Evolutionary conservation across 2,113 vertebrate species (phyloP).

Genomic region (Ctenomys sociabilis): DNA sequence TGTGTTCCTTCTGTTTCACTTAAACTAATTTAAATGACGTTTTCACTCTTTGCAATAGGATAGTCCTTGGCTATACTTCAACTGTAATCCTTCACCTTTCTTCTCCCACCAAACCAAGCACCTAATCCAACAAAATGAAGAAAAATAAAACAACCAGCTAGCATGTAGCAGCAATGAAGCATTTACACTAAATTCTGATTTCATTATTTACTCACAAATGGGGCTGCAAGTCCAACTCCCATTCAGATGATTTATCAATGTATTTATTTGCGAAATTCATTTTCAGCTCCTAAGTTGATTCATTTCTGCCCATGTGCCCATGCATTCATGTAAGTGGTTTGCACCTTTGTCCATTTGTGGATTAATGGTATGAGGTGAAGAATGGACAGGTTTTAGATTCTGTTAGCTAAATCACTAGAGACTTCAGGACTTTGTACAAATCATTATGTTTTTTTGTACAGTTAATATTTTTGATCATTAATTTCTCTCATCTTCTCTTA

Average conservation of each 20-base stretch:
- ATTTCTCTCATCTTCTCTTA: slow-evolving; percentile 7
- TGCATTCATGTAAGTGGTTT: neutral
- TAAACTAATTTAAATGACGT: neutral
- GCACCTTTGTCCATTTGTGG: neutral
- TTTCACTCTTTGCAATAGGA: slow-evolving; percentile 14
- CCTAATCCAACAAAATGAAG: slow-evolving; percentile 18
- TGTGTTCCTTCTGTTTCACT: neutral
- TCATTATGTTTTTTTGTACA: neutral
- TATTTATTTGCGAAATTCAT: neutral
- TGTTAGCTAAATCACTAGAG: neutral
- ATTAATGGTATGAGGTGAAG: neutral
- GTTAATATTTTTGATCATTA: neutral
- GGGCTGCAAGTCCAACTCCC: neutral
- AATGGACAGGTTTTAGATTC: neutral
- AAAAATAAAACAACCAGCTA: neutral
- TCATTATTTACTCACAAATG: neutral
- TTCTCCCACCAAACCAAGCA: neutral
- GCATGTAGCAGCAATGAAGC: neutral
- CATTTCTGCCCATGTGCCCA: neutral
- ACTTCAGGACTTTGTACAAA: neutral
- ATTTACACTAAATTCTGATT: neutral
- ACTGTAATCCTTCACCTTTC: neutral
- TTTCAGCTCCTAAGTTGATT: neutral
- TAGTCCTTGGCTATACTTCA: neutral
- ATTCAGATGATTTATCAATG: neutral